Evolutionary conservation across 1,140 invertebrate species (phyloP).

Genomic region (Cryptotermes secundus): DNA sequence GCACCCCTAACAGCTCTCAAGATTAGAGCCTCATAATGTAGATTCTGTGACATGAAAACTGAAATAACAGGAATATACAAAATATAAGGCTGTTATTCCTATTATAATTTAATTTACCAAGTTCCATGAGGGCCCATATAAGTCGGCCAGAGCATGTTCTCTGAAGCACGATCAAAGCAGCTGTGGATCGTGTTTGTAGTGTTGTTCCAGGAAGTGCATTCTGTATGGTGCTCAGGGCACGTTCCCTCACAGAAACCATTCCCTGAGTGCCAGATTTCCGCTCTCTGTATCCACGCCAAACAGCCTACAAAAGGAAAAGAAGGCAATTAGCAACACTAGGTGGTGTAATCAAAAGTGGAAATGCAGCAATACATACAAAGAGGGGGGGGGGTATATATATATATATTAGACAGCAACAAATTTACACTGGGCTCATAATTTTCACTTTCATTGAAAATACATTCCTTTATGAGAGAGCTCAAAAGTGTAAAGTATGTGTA

Average conservation of each 20-base stretch:
- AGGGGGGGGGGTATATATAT: too few species aligned
- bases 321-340: background rate
- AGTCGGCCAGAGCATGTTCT: background rate
- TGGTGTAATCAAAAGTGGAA: too few species aligned
- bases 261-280: conserved; percentile 45
- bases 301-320: conserved; percentile 46
- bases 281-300: conserved; percentile 61
- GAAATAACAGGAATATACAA: too few species aligned
- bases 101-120: conserved; percentile 23
- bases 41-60: too few species aligned
- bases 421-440: too few species aligned
- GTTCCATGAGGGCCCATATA: conserved; percentile 43
- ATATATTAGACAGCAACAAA: too few species aligned
- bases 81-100: background rate
- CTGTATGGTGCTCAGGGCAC: conserved; percentile 50
- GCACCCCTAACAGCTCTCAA: too few species aligned
- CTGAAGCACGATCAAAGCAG: background rate
- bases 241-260: conserved; percentile 44
- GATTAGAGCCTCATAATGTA: too few species aligned
- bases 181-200: background rate
- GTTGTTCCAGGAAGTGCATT: background rate
- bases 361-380: too few species aligned
- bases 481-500: too few species aligned
- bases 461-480: too few species aligned
- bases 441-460: too few species aligned